These are phyloP conservation scores for Lomographa bimaculata DNA, from an alignment of 2,888 invertebrate species.

Conservation along the genomic window DNA sequence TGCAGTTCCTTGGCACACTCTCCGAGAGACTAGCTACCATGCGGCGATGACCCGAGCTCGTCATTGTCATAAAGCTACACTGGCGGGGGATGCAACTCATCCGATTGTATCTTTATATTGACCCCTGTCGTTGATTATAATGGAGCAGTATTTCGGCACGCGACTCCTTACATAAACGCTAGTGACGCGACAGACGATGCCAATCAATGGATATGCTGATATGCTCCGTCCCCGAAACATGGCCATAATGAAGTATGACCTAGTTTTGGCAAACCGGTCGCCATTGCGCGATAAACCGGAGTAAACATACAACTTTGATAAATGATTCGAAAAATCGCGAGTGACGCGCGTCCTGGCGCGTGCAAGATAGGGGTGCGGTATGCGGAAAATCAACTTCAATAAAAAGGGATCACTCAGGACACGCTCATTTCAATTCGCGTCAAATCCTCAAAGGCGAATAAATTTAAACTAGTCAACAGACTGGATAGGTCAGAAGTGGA, in stretches of 20 bases:
- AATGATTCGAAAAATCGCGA: slow-evolving; percentile 54
- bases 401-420: slow-evolving; percentile 17
- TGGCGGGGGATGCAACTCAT: slow-evolving; percentile 25
- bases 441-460: slow-evolving; percentile 3
- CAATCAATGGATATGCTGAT: slow-evolving; percentile 51
- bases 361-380: slow-evolving; percentile 24
- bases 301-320: slow-evolving; percentile 53
- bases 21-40: too few species aligned
- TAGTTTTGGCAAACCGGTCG: slow-evolving; percentile 45
- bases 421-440: slow-evolving; percentile 14
- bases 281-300: slow-evolving; percentile 43
- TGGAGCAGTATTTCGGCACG: slow-evolving; percentile 42
- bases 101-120: slow-evolving; percentile 40
- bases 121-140: slow-evolving; percentile 42
- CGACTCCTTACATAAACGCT: slow-evolving; percentile 33
- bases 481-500: slow-evolving; percentile 6
- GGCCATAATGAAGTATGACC: slow-evolving; percentile 50
- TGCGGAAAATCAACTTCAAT: slow-evolving; percentile 18
- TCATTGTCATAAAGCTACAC: too few species aligned
- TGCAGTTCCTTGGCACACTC: too few species aligned
- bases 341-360: slow-evolving; percentile 35
- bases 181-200: slow-evolving; percentile 25
- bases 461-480: slow-evolving; percentile 2
- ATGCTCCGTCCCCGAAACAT: slow-evolving; percentile 36
- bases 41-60: too few species aligned